Evolutionary conservation across 2,888 invertebrate genomes (phyloP), one percentile per base, ranked within the genome.

Genomic region (Drosophila sordidula): DNA sequence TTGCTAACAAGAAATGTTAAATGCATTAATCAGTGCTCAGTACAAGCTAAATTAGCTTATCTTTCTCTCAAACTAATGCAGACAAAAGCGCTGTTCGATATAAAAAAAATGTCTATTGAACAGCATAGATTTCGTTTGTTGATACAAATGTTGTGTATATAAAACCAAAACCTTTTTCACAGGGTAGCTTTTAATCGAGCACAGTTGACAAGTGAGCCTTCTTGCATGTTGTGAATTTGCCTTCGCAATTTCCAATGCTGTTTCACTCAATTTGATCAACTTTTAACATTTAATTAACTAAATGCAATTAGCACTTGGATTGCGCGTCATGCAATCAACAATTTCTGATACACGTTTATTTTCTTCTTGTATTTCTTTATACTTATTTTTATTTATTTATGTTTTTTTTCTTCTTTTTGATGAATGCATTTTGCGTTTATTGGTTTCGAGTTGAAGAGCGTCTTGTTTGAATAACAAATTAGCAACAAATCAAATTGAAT

Each of bases 401-500:
- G 58, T 75, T 57, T 68, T 55, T 46, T 68, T 69, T 61, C 70
- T 57, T 68, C 52, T 46, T 68, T 69, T 61, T 49, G 52, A 50
- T 64, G 44, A 75, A 70, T 77, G 77, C 77, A 74, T 76, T 82
- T 77, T 61, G 55, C 55, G 52, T 68, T 76, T 67, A 54, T 81
- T 74, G 66, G 46, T 56, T 70, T 55, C 45, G 55, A 59, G 58
- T 55, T 63, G 67, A 50, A 58, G 44, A 39, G 46, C 56, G 62
- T 42, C 54, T 72, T 84, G 72, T 84, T 84, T 87, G 83, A 82
- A 85, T 84, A 87, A 85, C 69, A 84, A 84, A 87, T 87, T 84
- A 76, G 74, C 82, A 79, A 76, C 87, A 75, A 87, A 85, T 84
- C 82, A 87, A 79, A 73, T 85, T 87, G 80, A 84, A 79, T 84